phyloP scores from a whole-genome alignment of 1,140 invertebrate genomes.

The Augochlora pura region DNA sequence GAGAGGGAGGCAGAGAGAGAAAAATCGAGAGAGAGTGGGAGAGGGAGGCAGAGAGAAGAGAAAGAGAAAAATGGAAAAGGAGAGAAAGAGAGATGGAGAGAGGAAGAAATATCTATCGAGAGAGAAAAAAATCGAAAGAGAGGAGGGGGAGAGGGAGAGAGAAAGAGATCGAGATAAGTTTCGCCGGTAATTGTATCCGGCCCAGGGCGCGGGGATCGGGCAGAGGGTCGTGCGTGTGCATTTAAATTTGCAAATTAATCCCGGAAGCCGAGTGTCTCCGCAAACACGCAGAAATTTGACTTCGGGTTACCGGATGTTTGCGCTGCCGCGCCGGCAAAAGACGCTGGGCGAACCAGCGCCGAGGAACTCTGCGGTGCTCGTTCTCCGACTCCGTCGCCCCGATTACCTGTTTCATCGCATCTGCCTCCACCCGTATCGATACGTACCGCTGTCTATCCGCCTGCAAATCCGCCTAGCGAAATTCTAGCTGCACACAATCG shows the following conservation, averaged over 20 bases:
- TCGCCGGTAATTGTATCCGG: slow-evolving; percentile 27
- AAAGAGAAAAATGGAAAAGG: not conserved
- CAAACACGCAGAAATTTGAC: slow-evolving; percentile 54
- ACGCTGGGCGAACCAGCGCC: slow-evolving; percentile 15
- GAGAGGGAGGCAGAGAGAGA: not conserved
- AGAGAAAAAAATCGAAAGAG: too few species aligned
- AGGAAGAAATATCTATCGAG: too few species aligned
- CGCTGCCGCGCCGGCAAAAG: slow-evolving; percentile 41
- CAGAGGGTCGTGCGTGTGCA: slow-evolving; percentile 43
- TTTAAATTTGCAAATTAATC: slow-evolving; percentile 65
- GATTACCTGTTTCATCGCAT: slow-evolving; percentile 58
- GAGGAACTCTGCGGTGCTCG: slow-evolving; percentile 19
- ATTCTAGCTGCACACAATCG: not conserved
- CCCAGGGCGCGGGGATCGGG: not conserved
- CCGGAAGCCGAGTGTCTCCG: slow-evolving; percentile 41
- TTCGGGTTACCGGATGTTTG: slow-evolving; percentile 59
- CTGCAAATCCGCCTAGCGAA: slow-evolving; percentile 38
- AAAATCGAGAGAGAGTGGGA: too few species aligned
- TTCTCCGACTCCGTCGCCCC: slow-evolving; percentile 7
- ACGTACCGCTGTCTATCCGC: slow-evolving; percentile 36
- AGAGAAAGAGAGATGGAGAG: not conserved
- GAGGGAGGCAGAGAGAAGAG: too few species aligned
- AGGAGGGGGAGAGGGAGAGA: too few species aligned
- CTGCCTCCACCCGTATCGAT: slow-evolving; percentile 55
- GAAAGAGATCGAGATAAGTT: slow-evolving; percentile 1